phyloP scores from a whole-genome alignment of 2,113 vertebrate species.

The Glaucomys volans region DNA sequence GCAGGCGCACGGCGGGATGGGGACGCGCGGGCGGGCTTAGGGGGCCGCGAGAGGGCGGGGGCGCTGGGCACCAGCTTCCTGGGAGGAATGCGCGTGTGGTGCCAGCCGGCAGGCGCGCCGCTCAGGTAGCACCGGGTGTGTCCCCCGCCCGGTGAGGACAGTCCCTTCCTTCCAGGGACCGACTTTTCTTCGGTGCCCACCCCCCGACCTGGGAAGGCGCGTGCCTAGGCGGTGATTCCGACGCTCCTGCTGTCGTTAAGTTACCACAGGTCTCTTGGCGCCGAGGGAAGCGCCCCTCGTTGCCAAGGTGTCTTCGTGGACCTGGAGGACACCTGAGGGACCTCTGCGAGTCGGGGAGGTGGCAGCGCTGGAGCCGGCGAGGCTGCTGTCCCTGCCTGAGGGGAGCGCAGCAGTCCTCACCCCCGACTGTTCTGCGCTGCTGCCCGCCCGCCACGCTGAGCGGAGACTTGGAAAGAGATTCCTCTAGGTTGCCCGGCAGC shows the following conservation, averaged over 20 bases:
- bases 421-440: conserved; percentile 40
- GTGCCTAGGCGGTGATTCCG: neutral
- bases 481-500: conserved; percentile 66
- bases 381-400: neutral
- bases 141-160: conserved; percentile 65
- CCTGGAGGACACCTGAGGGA: conserved; percentile 66
- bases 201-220: neutral
- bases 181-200: neutral
- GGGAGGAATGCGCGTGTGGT: accelerated
- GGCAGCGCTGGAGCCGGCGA: neutral
- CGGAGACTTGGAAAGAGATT: neutral
- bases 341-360: neutral
- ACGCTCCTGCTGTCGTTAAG: conserved; percentile 16
- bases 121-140: conserved; percentile 70
- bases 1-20: neutral
- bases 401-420: neutral
- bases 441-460: neutral
- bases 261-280: neutral
- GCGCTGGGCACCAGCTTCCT: neutral
- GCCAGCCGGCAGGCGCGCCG: neutral
- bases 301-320: conserved; percentile 38
- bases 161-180: too few species aligned
- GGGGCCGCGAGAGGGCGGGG: neutral
- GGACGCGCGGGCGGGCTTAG: neutral
- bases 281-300: neutral